Base-by-base conservation (phyloP, 2,113 vertebrate genomes). In the Uropsilus gracilis region DNA sequence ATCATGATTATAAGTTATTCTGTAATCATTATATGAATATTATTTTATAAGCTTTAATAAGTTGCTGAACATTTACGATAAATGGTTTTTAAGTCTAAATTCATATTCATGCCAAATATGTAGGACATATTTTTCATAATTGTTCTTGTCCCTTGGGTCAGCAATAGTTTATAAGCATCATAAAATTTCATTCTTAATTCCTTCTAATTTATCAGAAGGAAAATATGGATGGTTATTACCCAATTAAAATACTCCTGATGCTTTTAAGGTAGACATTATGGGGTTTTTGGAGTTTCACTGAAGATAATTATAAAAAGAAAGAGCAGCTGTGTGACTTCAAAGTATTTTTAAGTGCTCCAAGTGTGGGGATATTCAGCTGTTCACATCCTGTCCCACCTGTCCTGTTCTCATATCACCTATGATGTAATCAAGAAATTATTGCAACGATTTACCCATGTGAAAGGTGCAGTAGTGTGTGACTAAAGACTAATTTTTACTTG, bases 271-370 rank as follows among this genome's bases (percentile, higher is more conserved):
- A 86, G 89, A 95, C 91, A 87, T 77, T 86, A 94, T 93, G 66
- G 50, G 53, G 20, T 2, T 63, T 66, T 28, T 55, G 82, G 91
- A 90, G 68, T 87, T 72, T 94, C 97, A 96, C 94, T 97, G 95
- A 98, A 97, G 97, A 96, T 95, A 97, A 80, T 97, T 93, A 77
- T 83, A 89, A 90, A 97, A 96, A 96, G 86, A 96, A 97, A 96
- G 10, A 97, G 95, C 96, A 98, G 95, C 97, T 96, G 91, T 8
- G 22, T 86, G 89, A 95, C 97, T 98, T 98, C 98, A 98, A 98
- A 98, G 97, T 90, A 72, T 71, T 90, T 97, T 93, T 59, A 96
- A 97, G 96, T 50, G 59, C 93, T 96, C 87, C 2, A 50, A 96
- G 91, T 89, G 96, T 77, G 89, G 83, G 66, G 50, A 92, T 63